These are phyloP conservation scores for Pyxicephalus adspersus DNA, from an alignment of 2,113 vertebrate species.

Conservation along the genomic window DNA sequence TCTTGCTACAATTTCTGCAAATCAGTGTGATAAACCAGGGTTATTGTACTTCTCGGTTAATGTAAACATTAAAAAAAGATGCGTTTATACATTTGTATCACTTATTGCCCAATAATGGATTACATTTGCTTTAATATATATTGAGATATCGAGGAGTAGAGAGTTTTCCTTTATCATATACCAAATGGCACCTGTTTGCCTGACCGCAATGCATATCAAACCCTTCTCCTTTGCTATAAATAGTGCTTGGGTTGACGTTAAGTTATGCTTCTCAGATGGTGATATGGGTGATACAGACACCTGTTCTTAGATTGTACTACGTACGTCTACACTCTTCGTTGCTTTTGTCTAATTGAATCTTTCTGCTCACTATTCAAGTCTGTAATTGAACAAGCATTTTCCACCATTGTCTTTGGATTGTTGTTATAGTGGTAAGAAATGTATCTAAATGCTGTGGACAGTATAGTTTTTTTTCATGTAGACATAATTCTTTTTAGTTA, in stretches of 20 bases:
- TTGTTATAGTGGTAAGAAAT: neutral
- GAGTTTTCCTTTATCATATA: slow-evolving; percentile 2
- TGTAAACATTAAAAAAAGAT: no score
- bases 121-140: neutral
- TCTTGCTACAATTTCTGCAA: no score
- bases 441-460: no score
- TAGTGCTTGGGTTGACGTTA: slow-evolving; percentile 71
- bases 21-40: no score
- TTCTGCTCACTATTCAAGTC: neutral
- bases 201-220: neutral
- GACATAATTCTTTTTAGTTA: no score
- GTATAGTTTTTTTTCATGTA: no score
- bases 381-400: slow-evolving; percentile 1
- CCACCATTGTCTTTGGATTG: neutral
- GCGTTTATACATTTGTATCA: no score
- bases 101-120: no score
- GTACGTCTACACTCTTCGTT: neutral
- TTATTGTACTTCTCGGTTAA: no score
- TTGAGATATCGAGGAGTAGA: slow-evolving; percentile 17
- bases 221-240: slow-evolving; percentile 67
- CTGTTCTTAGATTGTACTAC: slow-evolving; percentile 29
- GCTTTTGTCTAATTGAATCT: neutral
- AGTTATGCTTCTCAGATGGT: slow-evolving; percentile 62
- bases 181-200: slow-evolving; percentile 52
- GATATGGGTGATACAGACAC: slow-evolving; percentile 58